Evolutionary conservation across 2,113 vertebrate genomes (phyloP), one percentile per base, ranked within the genome.

Genomic region (Gorsachius goisagi): DNA sequence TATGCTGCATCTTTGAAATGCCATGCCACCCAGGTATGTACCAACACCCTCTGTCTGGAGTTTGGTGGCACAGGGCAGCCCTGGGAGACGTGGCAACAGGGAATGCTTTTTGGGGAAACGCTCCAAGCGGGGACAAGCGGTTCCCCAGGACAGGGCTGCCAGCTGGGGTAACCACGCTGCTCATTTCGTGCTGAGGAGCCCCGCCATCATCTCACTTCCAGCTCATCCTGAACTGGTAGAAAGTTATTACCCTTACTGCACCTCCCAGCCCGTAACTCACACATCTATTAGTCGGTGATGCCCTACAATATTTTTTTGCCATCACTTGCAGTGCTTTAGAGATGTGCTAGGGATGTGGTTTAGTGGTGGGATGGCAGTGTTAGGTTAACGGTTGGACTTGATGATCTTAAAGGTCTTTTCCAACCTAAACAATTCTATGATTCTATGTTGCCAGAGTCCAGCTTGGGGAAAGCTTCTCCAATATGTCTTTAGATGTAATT

Each of bases 111-210:
- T 14, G 17, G 21, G 49, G 62, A 62, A 73, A 74, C 0, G 0
- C 7, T 47, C 37, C 23, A 45, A 88, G 53, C 0, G 0, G 64
- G 6, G 26, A 76, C 0, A 2, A 80, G 8, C n/a, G 7, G 8
- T 58, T 91, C 24, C 30, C 27, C 39, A 33, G 47, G 77, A 58
- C 23, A 81, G 11, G 37, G n/a, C 55, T 90, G 30, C 50, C 63
- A 76, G 53, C 7, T 2, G 9, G 27, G n/a, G 21, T 41, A 69
- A 78, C 6, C 39, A n/a, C 2, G 7, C 9, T 64, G 44, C 32
- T 88, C 8, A 9, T 49, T 23, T 72, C 11, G 1, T 47, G 56
- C 44, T 33, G 74, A 82, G 49, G 66, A 75, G 11, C 9, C 7
- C 53, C 55, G 37, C 26, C 39, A 47, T 15, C 26, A n/a, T 6